phyloP scores from a whole-genome alignment of 2,113 vertebrate species.

The Ancistrus triradiatus region DNA sequence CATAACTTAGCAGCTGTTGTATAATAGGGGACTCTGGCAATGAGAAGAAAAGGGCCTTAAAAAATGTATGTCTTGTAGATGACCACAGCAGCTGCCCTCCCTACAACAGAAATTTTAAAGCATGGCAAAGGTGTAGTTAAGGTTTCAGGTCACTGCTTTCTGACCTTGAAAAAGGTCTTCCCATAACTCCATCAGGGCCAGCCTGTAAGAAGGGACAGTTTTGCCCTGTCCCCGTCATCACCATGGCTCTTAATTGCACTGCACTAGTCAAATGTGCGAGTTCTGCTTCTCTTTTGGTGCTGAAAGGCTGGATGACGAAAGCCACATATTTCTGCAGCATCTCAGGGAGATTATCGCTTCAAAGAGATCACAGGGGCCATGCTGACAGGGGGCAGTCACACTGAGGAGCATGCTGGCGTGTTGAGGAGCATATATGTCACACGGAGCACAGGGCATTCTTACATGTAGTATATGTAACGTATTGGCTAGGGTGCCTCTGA shows the following conservation, averaged over 20 bases:
- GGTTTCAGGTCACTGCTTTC: too few relatives aligned
- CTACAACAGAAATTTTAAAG: too few relatives aligned
- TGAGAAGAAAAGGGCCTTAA: too few relatives aligned
- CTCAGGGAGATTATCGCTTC: constrained; percentile 51
- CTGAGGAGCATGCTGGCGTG: background rate
- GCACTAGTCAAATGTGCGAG: background rate
- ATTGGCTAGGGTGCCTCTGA: constrained; percentile 35
- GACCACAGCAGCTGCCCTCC: too few relatives aligned
- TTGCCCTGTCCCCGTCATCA: background rate
- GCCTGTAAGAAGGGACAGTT: constrained; percentile 1
- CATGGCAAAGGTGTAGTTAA: too few relatives aligned
- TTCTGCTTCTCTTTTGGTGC: constrained; percentile 48
- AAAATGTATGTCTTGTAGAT: too few relatives aligned
- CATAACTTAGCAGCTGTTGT: too few relatives aligned
- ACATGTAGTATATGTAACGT: constrained; percentile 40
- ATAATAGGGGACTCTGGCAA: too few relatives aligned
- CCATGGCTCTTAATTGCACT: background rate
- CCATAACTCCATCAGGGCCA: too few relatives aligned
- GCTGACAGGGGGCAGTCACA: constrained; percentile 12
- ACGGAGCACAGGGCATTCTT: constrained; percentile 28
- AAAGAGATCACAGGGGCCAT: constrained; percentile 49
- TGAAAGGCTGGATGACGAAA: constrained; percentile 41
- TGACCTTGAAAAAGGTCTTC: too few relatives aligned
- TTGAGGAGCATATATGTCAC: constrained; percentile 18
- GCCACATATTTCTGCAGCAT: constrained; percentile 51